Percentiles rank a stretch among this genome's conserved stretches.
Evolutionary conservation across 2,888 invertebrate species (phyloP).

Genomic region (Chironomus riparius): DNA sequence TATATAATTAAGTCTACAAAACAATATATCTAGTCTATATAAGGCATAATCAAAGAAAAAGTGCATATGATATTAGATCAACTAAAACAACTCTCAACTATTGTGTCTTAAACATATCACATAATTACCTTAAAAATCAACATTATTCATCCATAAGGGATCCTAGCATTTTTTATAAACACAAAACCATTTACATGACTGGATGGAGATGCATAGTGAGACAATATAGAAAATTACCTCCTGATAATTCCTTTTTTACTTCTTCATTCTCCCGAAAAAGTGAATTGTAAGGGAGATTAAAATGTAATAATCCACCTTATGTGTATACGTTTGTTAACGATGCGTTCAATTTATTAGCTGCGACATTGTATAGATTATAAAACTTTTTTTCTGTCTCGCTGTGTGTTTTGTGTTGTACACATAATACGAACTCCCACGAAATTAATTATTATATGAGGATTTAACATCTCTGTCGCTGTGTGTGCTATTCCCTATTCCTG

Average conservation of each 20-base stretch:
- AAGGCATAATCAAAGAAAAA: too few species aligned
- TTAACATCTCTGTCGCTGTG: neutral
- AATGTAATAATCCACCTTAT: conserved; percentile 14
- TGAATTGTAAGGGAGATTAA: conserved; percentile 1
- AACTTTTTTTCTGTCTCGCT: neutral
- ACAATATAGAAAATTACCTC: neutral
- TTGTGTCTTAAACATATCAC: too few species aligned
- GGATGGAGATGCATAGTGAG: neutral
- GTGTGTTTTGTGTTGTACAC: neutral
- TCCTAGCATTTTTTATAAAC: too few species aligned
- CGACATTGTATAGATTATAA: conserved; percentile 21
- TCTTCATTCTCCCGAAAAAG: neutral
- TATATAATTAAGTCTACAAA: too few species aligned
- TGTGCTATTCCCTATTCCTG: neutral
- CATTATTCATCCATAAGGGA: too few species aligned
- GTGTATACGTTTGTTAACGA: conserved; percentile 2
- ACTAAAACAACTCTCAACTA: too few species aligned
- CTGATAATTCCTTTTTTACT: neutral
- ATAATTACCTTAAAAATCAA: too few species aligned
- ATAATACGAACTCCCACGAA: neutral
- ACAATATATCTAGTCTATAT: too few species aligned
- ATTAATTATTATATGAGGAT: conserved; percentile 20
- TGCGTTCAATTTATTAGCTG: conserved; percentile 24
- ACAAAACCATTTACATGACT: too few species aligned
- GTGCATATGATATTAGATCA: too few species aligned